A percentile compares a stretch with the other conserved stretches of the same genome.
Conservation (phyloP, 2,888 invertebrate genomes). For the Parelbella ahira region DNA sequence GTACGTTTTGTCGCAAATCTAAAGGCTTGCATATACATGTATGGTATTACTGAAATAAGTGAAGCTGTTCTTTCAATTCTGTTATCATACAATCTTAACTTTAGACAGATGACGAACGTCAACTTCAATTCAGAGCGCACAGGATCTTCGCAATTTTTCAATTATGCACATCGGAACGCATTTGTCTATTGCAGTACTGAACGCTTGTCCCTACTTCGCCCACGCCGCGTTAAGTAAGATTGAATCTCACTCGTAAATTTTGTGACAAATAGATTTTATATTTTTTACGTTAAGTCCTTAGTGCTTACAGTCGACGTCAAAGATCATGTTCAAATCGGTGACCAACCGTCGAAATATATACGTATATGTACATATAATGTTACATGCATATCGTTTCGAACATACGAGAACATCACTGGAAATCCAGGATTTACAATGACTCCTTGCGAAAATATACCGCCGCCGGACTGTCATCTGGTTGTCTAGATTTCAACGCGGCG, state of each 20-base stretch:
- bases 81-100: slow-evolving; percentile 17
- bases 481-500: slow-evolving; percentile 20
- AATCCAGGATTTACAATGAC: slow-evolving; percentile 2
- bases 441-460: slow-evolving; percentile 12
- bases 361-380: too few relatives aligned
- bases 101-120: slow-evolving; percentile 20
- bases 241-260: slow-evolving; percentile 15
- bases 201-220: slow-evolving; percentile 11
- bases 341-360: too few relatives aligned
- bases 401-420: slow-evolving; percentile 1
- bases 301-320: too few relatives aligned
- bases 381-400: too few relatives aligned
- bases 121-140: slow-evolving; percentile 20
- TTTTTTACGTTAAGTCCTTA: too few relatives aligned
- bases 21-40: too few relatives aligned
- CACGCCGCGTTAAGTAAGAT: slow-evolving; percentile 13
- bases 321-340: too few relatives aligned
- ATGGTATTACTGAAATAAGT: too few relatives aligned
- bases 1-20: too few relatives aligned
- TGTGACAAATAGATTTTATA: slow-evolving; percentile 12
- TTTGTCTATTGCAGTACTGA: slow-evolving; percentile 24
- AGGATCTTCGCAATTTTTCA: slow-evolving; percentile 25
- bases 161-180: slow-evolving; percentile 26
- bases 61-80: too few relatives aligned
- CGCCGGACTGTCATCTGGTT: slow-evolving; percentile 14